These are phyloP conservation scores for Fulica atra DNA, from an alignment of 2,113 vertebrate species.

Conservation along the genomic window DNA sequence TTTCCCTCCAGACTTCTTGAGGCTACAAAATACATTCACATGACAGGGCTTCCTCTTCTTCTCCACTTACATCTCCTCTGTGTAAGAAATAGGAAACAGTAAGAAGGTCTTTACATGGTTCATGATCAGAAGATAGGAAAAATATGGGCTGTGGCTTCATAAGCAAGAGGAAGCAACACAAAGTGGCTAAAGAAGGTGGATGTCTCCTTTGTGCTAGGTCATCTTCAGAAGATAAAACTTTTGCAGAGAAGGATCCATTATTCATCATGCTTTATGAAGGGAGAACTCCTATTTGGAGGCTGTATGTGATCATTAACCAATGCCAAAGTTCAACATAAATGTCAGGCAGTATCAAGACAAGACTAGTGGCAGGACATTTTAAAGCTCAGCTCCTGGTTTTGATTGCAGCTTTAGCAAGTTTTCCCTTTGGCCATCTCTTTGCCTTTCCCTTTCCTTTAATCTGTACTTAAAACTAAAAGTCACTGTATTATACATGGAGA, in stretches of 20 bases:
- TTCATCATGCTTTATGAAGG: background rate
- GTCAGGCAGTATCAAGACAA: background rate
- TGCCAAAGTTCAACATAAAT: background rate
- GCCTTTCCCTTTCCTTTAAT: background rate
- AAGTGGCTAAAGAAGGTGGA: background rate
- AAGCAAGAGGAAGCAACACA: background rate
- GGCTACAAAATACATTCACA: background rate
- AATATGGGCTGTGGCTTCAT: background rate
- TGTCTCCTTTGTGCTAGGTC: background rate
- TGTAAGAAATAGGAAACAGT: background rate
- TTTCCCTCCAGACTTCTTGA: background rate
- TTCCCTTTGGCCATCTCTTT: background rate
- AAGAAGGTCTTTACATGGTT: background rate
- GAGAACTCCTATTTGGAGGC: background rate
- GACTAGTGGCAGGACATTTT: background rate
- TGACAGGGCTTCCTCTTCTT: background rate
- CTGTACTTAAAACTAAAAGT: background rate
- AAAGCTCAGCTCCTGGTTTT: background rate
- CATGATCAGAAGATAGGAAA: background rate
- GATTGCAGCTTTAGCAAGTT: background rate
- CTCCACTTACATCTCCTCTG: background rate
- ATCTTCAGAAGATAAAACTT: background rate
- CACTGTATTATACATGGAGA: background rate
- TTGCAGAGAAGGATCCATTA: background rate
- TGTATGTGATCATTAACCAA: background rate